These are phyloP conservation scores for Morphnarchus princeps DNA, from an alignment of 2,113 vertebrate species.

Conservation along the genomic window DNA sequence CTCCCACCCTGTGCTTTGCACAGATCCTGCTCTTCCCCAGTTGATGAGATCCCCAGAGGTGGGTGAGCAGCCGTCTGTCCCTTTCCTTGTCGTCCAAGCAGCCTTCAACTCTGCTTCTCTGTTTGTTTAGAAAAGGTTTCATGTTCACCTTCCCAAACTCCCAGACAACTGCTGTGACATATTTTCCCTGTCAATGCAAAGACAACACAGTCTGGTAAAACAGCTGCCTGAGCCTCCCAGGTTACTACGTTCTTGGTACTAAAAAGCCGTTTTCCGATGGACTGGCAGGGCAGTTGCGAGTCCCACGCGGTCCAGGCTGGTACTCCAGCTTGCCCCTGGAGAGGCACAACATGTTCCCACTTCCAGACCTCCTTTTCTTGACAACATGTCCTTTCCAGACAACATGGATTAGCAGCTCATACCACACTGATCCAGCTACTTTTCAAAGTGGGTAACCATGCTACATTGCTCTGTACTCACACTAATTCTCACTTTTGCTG, in stretches of 20 bases:
- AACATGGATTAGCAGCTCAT: background rate
- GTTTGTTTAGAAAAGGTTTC: background rate
- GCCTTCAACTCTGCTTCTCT: background rate
- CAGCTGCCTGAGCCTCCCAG: slow-evolving; percentile 21
- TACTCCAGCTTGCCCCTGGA: background rate
- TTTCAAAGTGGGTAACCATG: background rate
- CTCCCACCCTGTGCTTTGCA: background rate
- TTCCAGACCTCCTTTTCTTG: background rate
- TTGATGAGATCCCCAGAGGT: background rate
- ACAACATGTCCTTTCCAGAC: background rate
- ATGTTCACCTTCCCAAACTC: slow-evolving; percentile 9
- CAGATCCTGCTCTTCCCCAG: background rate
- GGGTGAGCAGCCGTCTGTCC: background rate
- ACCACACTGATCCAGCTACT: background rate
- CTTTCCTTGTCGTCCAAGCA: background rate
- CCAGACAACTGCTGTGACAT: slow-evolving; percentile 29
- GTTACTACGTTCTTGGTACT: background rate
- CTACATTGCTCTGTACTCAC: background rate
- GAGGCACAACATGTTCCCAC: background rate
- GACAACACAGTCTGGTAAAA: slow-evolving; percentile 54
- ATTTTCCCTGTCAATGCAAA: slow-evolving; percentile 53
- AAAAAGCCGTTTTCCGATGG: background rate
- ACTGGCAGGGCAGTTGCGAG: background rate
- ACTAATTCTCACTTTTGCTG: background rate
- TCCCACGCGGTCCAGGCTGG: accelerated